A percentile compares a stretch with the other conserved stretches of the same genome.
Conservation (phyloP, 2,888 invertebrate genomes). For the Dastarcus helophoroides region DNA sequence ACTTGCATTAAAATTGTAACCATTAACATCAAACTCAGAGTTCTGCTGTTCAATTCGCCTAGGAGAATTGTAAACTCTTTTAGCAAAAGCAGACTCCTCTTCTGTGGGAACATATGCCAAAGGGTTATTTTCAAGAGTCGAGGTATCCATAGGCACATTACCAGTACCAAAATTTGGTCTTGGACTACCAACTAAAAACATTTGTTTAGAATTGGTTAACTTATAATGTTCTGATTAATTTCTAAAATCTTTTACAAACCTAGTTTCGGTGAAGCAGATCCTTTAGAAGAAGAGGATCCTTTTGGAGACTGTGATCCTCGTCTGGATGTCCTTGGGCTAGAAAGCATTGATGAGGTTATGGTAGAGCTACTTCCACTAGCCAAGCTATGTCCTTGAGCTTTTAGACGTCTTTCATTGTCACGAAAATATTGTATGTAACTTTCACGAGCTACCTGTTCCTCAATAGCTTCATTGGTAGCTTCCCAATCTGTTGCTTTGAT, state of each 20-base stretch:
- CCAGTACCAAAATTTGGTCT: slow-evolving; percentile 15
- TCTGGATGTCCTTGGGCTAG: slow-evolving; percentile 29
- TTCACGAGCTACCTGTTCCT: slow-evolving; percentile 77
- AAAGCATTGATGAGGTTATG: slow-evolving; percentile 29
- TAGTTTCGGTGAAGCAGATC: slow-evolving; percentile 25
- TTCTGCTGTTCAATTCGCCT: slow-evolving; percentile 20
- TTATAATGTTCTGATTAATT: background rate
- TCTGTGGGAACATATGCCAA: slow-evolving; percentile 24
- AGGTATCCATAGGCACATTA: slow-evolving; percentile 3
- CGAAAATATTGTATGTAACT: slow-evolving; percentile 62
- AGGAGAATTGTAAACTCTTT: slow-evolving; percentile 25
- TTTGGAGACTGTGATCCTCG: slow-evolving; percentile 34
- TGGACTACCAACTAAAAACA: slow-evolving; percentile 20
- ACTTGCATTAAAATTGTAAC: slow-evolving; percentile 16
- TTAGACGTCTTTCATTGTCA: slow-evolving; percentile 33
- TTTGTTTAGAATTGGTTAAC: slow-evolving; percentile 1
- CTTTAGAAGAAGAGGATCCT: slow-evolving; percentile 33
- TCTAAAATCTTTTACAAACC: background rate
- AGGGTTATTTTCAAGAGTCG: slow-evolving; percentile 7
- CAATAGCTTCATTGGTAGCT: slow-evolving; percentile 81
- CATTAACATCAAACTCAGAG: slow-evolving; percentile 11
- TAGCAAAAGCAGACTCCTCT: slow-evolving; percentile 25
- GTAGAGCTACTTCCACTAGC: slow-evolving; percentile 35
- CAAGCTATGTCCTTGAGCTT: slow-evolving; percentile 30
- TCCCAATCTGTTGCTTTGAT: slow-evolving; percentile 84